Evolutionary conservation across 2,888 invertebrate genomes (phyloP).

Genomic region (Drosophila rubida): DNA sequence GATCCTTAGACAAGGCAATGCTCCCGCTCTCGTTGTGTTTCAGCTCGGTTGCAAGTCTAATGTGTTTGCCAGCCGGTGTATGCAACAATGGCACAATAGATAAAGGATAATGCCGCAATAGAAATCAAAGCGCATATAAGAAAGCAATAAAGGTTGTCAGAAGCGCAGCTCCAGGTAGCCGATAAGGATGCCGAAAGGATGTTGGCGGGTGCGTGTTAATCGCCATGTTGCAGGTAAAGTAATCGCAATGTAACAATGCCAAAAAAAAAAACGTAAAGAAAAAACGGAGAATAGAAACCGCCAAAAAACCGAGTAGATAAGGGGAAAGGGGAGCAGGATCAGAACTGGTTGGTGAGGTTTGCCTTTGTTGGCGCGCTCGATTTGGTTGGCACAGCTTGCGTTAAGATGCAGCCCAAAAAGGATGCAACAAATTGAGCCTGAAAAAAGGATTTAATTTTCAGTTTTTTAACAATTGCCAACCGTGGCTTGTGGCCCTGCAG

Average conservation of each 20-base stretch:
- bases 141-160: conserved; percentile 64
- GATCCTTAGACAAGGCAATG: conserved; percentile 32
- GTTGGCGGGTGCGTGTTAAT: conserved; percentile 73
- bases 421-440: conserved; percentile 83
- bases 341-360: not conserved
- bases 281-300: conserved; percentile 35
- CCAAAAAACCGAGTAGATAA: conserved; percentile 35
- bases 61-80: conserved; percentile 80
- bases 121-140: conserved; percentile 75
- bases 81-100: conserved; percentile 74
- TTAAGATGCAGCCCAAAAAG: conserved; percentile 53
- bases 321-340: not conserved
- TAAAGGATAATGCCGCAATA: conserved; percentile 76
- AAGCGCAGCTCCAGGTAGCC: conserved; percentile 26
- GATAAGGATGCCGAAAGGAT: conserved; percentile 39
- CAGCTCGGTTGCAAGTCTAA: conserved; percentile 58
- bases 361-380: conserved; percentile 51
- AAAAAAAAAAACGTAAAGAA: conserved; percentile 40
- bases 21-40: conserved; percentile 15
- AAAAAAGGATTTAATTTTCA: conserved; percentile 83
- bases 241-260: conserved; percentile 78
- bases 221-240: conserved; percentile 81
- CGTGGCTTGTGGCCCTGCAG: conserved; percentile 56
- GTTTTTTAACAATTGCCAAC: conserved; percentile 56
- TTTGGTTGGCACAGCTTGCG: conserved; percentile 74